These are phyloP conservation scores for Drosophila kohkoa DNA, from an alignment of 1,140 invertebrate genomes.

Conservation along the genomic window DNA sequence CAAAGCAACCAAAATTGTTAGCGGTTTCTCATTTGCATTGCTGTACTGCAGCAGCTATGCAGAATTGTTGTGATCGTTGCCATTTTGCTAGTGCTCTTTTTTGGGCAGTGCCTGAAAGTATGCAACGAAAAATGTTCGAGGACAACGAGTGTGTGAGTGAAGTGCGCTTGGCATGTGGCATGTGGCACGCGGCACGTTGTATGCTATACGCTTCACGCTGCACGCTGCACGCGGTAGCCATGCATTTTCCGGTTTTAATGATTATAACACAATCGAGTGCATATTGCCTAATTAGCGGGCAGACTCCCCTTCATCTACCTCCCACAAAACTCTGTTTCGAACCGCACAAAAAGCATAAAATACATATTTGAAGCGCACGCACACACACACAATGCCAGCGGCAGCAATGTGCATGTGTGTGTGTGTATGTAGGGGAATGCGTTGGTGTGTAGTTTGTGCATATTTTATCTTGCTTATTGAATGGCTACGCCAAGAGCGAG, in stretches of 20 bases:
- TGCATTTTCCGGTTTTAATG: conserved; percentile 79
- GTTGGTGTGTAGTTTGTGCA: conserved; percentile 33
- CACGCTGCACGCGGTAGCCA: conserved; percentile 33
- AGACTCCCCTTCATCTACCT: background rate
- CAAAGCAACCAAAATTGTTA: conserved; percentile 36
- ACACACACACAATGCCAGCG: conserved; percentile 9
- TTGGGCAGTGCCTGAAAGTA: conserved; percentile 24
- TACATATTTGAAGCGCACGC: conserved; percentile 64
- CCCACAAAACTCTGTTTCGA: conserved; percentile 38
- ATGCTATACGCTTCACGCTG: conserved; percentile 12
- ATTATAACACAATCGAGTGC: conserved; percentile 82
- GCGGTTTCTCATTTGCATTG: conserved; percentile 43
- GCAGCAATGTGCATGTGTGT: conserved; percentile 17
- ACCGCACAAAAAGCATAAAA: conserved; percentile 77
- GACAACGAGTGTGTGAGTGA: conserved; percentile 5
- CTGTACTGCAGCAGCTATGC: background rate
- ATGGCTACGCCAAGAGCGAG: conserved; percentile 51
- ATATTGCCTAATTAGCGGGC: conserved; percentile 80
- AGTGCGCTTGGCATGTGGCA: conserved; percentile 2
- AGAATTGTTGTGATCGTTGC: conserved; percentile 17
- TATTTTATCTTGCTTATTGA: conserved; percentile 74
- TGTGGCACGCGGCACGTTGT: conserved; percentile 31
- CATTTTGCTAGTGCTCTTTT: conserved; percentile 15
- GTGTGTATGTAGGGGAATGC: conserved; percentile 9
- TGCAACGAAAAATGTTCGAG: conserved; percentile 31